phyloP scores from a whole-genome alignment of 2,113 vertebrate genomes.

The Caretta caretta region DNA sequence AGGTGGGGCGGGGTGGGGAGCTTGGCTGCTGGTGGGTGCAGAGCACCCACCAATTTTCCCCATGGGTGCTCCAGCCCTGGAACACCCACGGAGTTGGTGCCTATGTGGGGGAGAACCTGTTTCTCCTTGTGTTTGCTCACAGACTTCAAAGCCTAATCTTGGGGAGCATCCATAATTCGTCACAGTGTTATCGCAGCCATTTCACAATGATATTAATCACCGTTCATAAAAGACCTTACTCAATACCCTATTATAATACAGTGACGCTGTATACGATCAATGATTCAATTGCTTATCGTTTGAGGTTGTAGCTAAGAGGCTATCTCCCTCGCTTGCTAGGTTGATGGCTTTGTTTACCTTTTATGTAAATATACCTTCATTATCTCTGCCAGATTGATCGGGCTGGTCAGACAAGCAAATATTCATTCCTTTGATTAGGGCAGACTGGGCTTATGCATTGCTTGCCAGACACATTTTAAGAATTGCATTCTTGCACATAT shows the following conservation, averaged over 20 bases:
- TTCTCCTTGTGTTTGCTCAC: not conserved
- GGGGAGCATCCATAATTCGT: not conserved
- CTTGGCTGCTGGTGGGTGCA: too few species aligned
- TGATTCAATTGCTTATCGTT: not conserved
- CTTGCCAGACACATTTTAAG: not conserved
- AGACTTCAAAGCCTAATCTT: not conserved
- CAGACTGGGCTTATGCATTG: not conserved
- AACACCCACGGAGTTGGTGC: too few species aligned
- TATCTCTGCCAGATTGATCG: not conserved
- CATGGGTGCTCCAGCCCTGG: too few species aligned
- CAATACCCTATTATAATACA: not conserved
- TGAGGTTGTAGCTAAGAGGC: too few species aligned
- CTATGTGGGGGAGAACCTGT: not conserved
- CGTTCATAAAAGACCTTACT: not conserved
- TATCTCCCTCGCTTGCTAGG: not conserved
- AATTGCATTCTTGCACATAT: not conserved
- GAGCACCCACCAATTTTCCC: too few species aligned
- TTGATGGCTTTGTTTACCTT: not conserved
- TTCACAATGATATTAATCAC: not conserved
- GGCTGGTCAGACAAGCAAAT: not conserved
- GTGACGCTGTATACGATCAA: not conserved
- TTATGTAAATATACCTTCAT: not conserved
- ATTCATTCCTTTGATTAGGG: not conserved
- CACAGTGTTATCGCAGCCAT: not conserved
- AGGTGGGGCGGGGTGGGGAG: too few species aligned